Percentiles rank a stretch among this genome's conserved stretches.
phyloP scores from a whole-genome alignment of 2,888 invertebrate genomes.

The Ditula angustiorana region DNA sequence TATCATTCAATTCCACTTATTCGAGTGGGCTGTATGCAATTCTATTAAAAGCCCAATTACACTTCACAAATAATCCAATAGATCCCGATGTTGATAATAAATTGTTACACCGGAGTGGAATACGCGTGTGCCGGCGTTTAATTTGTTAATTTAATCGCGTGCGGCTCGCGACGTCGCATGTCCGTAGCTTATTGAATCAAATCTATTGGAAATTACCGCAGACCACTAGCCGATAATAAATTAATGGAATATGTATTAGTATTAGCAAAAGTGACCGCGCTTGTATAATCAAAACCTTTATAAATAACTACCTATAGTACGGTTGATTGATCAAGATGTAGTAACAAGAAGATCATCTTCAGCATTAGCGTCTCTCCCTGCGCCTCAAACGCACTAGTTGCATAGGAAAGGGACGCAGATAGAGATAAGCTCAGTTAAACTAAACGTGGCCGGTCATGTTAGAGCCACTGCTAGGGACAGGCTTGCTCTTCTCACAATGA shows the following conservation, averaged over 20 bases:
- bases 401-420: too few relatives aligned
- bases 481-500: too few relatives aligned
- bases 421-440: too few relatives aligned
- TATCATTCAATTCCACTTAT: background rate
- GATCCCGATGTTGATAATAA: conserved; percentile 16
- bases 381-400: too few relatives aligned
- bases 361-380: too few relatives aligned
- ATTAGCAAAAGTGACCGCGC: background rate
- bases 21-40: background rate
- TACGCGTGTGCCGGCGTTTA: conserved; percentile 7
- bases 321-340: too few relatives aligned
- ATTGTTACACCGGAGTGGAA: conserved; percentile 13
- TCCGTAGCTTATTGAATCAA: conserved; percentile 14
- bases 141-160: conserved; percentile 34
- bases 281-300: too few relatives aligned
- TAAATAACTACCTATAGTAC: too few relatives aligned
- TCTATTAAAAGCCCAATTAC: conserved; percentile 19
- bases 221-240: conserved; percentile 1
- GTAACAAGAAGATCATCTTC: too few relatives aligned
- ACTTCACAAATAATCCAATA: conserved; percentile 5
- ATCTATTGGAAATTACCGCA: conserved; percentile 18
- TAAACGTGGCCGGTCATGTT: too few relatives aligned
- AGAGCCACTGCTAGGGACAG: too few relatives aligned
- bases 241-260: background rate
- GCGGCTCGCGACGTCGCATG: conserved; percentile 27